A percentile compares a stretch with the other conserved stretches of the same genome.
Conservation (phyloP, 2,113 vertebrate genomes). For the Oxyura jamaicensis region DNA sequence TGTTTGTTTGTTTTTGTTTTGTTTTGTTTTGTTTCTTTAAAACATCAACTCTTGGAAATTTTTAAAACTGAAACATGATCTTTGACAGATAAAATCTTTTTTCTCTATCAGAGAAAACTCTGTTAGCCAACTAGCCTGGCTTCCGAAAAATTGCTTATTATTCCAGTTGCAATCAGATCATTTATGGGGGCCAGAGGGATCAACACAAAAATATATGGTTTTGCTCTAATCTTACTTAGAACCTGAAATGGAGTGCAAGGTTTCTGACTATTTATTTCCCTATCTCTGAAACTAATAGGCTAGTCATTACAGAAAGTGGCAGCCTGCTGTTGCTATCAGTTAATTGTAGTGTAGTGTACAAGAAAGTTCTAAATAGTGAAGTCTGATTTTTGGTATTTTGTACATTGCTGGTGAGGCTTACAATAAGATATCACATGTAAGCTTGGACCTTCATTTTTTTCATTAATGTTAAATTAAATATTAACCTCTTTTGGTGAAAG, state of each 20-base stretch:
- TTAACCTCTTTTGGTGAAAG: not conserved
- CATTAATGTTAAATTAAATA: not conserved
- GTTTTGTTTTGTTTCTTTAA: too few species aligned
- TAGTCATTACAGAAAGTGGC: not conserved
- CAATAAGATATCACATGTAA: fast-evolving
- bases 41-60: not conserved
- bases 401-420: not conserved
- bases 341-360: not conserved
- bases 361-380: not conserved
- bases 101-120: not conserved
- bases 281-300: not conserved
- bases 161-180: not conserved
- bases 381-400: not conserved
- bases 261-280: not conserved
- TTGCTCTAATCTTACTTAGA: not conserved
- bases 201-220: not conserved
- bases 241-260: not conserved
- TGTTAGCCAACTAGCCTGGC: not conserved
- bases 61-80: not conserved
- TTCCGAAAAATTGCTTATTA: not conserved
- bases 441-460: not conserved
- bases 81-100: not conserved
- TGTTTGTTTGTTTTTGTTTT: too few species aligned
- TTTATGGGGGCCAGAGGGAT: not conserved
- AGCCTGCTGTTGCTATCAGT: not conserved